Conservation (phyloP, 2,113 vertebrate genomes). For the Hippolais icterina region DNA sequence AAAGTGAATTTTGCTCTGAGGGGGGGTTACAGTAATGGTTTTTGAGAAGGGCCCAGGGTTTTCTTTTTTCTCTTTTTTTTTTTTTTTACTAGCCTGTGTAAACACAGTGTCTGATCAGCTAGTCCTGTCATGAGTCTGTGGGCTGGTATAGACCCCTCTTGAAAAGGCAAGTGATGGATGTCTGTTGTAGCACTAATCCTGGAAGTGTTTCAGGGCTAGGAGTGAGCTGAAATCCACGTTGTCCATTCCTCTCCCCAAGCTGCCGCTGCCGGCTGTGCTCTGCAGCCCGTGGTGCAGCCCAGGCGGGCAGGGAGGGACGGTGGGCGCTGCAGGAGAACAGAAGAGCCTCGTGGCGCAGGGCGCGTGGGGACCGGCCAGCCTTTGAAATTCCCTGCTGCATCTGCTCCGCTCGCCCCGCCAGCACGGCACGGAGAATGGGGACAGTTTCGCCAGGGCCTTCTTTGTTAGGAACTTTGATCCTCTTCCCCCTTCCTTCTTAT, state of each 20-base stretch:
- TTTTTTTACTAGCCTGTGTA: background rate
- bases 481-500: background rate
- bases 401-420: background rate
- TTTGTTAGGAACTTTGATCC: conserved; percentile 45
- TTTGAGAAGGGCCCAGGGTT: background rate
- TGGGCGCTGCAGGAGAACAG: background rate
- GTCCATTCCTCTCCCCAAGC: background rate
- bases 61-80: background rate
- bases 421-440: background rate
- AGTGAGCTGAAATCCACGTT: fast-evolving
- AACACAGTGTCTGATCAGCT: background rate
- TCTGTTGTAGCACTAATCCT: background rate
- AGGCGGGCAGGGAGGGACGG: background rate
- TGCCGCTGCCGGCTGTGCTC: fast-evolving
- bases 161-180: background rate
- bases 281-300: background rate
- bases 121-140: background rate
- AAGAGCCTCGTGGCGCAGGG: conserved; percentile 9
- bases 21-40: background rate
- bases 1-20: conserved; percentile 26
- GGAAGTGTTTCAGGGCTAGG: background rate
- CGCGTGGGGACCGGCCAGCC: background rate
- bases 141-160: background rate
- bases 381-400: conserved; percentile 39
- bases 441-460: background rate